phyloP scores from a whole-genome alignment of 2,113 vertebrate genomes.

The Trichechus manatus region DNA sequence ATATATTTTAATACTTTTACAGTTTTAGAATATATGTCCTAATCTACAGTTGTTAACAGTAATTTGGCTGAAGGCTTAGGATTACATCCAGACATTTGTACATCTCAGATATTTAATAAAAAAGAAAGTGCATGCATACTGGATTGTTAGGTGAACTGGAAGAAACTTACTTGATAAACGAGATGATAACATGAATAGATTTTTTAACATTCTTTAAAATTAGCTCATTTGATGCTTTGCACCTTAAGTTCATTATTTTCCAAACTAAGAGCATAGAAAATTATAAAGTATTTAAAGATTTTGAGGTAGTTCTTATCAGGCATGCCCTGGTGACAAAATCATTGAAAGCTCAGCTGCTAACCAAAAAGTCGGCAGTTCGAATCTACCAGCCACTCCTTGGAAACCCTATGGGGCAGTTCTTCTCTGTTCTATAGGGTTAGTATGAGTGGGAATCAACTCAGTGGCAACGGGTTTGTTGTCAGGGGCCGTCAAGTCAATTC shows the following conservation, averaged over 20 bases:
- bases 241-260: neutral
- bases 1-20: too few species aligned
- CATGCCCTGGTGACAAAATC: too few species aligned
- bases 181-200: neutral
- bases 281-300: slow-evolving; percentile 26
- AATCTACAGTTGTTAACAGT: neutral
- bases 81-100: neutral
- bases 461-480: too few species aligned
- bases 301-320: neutral
- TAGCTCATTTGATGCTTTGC: neutral
- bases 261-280: slow-evolving; percentile 27
- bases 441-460: too few species aligned
- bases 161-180: slow-evolving; percentile 32
- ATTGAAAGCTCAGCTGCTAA: too few species aligned
- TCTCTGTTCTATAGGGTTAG: too few species aligned
- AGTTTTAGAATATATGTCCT: neutral
- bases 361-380: too few species aligned
- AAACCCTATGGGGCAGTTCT: too few species aligned
- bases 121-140: slow-evolving; percentile 1
- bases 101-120: neutral
- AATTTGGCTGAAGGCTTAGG: neutral
- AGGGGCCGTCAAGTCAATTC: neutral
- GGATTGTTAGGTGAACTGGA: slow-evolving; percentile 6
- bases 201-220: slow-evolving; percentile 27
- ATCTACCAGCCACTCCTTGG: too few species aligned